These are phyloP conservation scores for Leucoraja ocellata DNA, from an alignment of 2,797 vertebrate genomes.

Conservation along the genomic window DNA sequence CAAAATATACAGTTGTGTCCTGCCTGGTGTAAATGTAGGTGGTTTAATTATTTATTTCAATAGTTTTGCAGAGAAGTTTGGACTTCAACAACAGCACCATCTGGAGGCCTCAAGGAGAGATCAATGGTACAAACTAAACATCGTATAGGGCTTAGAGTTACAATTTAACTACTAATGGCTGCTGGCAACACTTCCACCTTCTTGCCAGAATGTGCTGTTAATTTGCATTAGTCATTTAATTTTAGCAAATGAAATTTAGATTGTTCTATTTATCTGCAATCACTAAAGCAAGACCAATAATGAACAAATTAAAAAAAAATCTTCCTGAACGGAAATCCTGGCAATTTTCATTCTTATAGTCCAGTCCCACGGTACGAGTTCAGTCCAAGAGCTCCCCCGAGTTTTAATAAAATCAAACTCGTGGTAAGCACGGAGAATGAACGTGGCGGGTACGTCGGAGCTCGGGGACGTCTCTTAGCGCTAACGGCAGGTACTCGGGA, in stretches of 20 bases:
- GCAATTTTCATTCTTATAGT: background rate
- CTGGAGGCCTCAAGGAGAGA: background rate
- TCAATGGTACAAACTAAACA: background rate
- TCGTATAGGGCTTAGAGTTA: background rate
- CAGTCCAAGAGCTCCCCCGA: too few species aligned
- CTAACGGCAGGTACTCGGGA: too few species aligned
- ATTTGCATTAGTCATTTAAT: background rate
- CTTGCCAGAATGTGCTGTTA: background rate
- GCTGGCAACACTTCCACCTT: background rate
- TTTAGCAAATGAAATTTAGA: background rate
- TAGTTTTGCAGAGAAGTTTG: background rate
- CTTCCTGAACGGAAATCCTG: background rate
- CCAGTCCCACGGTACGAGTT: too few species aligned
- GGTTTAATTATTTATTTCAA: background rate
- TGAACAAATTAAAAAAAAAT: background rate
- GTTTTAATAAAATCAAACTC: too few species aligned
- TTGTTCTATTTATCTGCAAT: background rate
- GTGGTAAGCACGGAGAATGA: too few species aligned
- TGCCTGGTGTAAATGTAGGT: background rate
- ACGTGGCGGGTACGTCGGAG: too few species aligned
- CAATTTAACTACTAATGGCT: background rate
- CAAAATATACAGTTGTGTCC: background rate
- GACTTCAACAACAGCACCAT: constrained; percentile 36
- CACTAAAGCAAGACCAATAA: background rate
- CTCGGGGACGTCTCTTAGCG: too few species aligned